Evolutionary conservation across 1,140 invertebrate species (phyloP), one percentile per base, ranked within the genome.

Genomic region (Drosophila kohkoa): DNA sequence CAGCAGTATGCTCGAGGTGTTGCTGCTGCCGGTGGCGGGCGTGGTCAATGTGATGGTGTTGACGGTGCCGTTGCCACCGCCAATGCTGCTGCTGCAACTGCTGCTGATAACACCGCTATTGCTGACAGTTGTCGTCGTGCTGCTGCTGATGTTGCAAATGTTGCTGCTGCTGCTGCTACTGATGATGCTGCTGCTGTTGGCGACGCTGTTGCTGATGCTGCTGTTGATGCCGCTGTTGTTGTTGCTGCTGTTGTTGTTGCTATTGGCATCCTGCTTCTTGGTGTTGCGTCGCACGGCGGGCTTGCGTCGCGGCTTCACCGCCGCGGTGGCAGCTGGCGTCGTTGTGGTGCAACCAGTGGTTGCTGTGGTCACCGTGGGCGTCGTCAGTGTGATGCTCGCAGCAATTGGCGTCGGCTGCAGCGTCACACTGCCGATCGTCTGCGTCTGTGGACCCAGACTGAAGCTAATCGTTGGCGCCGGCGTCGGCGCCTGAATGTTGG

Each of bases 221-320:
- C 11, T 64, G 30, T 10, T 68, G 5, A 30, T 79, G 59, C n/a
- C 49, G 45, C 11, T 72, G 45, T 13, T 43, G 16, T 35, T 58
- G 46, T 54, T 7, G 30, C 11, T 55, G 55, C 16, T 43, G n/a
- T 49, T 43, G 54, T 8, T 43, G 45, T 30, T 51, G 38, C n/a
- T 63, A 11, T 49, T 52, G 1, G 28, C n/a, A 3, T 91, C 91
- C 20, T 79, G 73, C 52, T 92, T 92, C 48, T 92, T 92, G 7
- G 79, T 75, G 41, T 91, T 92, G 11, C 91, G 63, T 1, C 86
- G 76, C 43, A 91, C 91, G 3, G 91, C 89, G 1, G 91, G 91
- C 41, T 92, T 92, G 4, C 91, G 74, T 8, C 91, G 67, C 0
- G 91, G 91, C 51, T 92, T 92, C 0, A 92, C 86, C 11, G 59